These are phyloP conservation scores for Opisthocomus hoazin DNA, from an alignment of 2,113 vertebrate genomes.

Conservation along the genomic window DNA sequence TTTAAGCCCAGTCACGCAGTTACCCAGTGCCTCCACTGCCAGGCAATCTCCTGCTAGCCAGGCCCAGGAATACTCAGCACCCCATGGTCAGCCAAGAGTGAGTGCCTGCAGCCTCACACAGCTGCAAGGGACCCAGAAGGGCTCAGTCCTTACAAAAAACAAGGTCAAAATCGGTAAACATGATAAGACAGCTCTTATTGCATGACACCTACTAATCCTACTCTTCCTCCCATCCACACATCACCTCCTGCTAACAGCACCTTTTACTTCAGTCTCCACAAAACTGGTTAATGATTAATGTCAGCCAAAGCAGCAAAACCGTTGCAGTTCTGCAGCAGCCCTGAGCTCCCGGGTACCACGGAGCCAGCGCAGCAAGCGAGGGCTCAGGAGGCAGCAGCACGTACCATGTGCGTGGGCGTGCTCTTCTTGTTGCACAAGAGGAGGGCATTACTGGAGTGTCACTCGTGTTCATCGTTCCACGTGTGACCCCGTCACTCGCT, in stretches of 20 bases:
- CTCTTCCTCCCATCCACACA: neutral
- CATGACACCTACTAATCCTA: neutral
- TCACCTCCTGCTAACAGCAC: neutral
- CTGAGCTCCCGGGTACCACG: neutral
- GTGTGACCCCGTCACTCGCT: neutral
- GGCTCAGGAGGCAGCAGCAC: neutral
- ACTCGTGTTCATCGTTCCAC: neutral
- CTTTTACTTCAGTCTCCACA: neutral
- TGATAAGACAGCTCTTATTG: neutral
- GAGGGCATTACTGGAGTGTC: neutral
- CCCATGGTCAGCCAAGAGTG: neutral
- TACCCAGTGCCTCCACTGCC: neutral
- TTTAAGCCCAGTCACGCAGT: neutral
- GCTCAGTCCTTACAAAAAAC: neutral
- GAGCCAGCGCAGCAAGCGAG: neutral
- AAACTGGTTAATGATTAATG: neutral
- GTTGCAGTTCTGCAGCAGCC: neutral
- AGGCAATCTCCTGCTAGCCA: neutral
- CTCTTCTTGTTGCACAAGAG: neutral
- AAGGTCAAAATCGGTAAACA: neutral
- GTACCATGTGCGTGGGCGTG: rapidly evolving
- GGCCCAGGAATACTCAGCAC: neutral
- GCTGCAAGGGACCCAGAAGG: neutral
- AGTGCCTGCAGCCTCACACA: neutral
- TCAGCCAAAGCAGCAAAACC: neutral